Percentiles rank a stretch among this genome's conserved stretches.
Conservation (phyloP, 2,797 vertebrate species). For the Sebastes itinus region DNA sequence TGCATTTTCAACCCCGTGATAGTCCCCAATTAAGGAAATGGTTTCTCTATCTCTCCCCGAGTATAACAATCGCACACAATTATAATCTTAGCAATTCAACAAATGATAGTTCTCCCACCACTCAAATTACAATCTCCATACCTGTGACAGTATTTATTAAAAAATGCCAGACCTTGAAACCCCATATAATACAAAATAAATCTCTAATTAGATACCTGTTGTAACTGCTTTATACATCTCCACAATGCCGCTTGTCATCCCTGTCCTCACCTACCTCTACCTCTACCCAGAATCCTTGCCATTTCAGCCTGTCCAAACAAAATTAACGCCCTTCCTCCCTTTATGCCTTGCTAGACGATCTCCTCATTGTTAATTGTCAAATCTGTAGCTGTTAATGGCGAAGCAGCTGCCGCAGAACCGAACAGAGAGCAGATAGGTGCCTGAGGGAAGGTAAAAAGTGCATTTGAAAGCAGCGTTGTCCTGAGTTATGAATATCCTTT, state of each 20-base stretch:
- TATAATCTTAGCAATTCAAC: not conserved
- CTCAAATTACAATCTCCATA: not conserved
- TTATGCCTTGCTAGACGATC: not conserved
- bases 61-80: not conserved
- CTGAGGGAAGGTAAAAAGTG: not conserved
- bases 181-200: not conserved
- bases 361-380: constrained; percentile 20
- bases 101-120: not conserved
- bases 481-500: constrained; percentile 7
- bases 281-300: not conserved
- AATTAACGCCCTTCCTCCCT: constrained; percentile 6
- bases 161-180: not conserved
- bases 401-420: not conserved
- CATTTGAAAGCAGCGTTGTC: constrained; percentile 10
- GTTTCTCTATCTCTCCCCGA: not conserved
- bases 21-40: not conserved
- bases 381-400: constrained; percentile 3
- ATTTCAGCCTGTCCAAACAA: constrained; percentile 20
- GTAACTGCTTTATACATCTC: constrained; percentile 1
- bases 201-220: not conserved
- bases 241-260: not conserved
- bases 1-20: not conserved
- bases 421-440: not conserved
- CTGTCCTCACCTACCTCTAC: not conserved
- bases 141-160: not conserved